Percentiles rank a stretch among this genome's conserved stretches.
Conservation (phyloP, 2,113 vertebrate species). For the Myotis davidii region DNA sequence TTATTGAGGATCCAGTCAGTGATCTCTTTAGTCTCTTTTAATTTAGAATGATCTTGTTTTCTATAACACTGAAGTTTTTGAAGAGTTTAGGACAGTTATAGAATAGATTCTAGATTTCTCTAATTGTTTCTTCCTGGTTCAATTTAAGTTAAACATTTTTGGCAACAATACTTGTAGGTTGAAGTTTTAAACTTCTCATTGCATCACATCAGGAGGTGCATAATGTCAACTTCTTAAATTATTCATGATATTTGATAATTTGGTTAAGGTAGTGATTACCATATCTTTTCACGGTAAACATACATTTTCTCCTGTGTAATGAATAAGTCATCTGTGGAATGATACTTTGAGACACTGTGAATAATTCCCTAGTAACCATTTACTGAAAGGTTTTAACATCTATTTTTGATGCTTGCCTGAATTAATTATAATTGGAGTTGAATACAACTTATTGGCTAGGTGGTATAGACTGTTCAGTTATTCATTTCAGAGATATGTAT, state of each 20-base stretch:
- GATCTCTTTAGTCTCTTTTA: conserved; percentile 17
- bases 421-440: not conserved
- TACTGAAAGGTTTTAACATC: conserved; percentile 4
- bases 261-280: not conserved
- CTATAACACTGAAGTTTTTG: not conserved
- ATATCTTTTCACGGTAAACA: not conserved
- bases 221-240: conserved; percentile 8
- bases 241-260: conserved; percentile 1
- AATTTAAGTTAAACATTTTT: conserved; percentile 27
- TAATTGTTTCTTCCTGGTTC: conserved; percentile 12
- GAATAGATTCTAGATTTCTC: conserved; percentile 25
- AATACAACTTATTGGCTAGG: not conserved
- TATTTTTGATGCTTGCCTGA: not conserved
- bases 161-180: not conserved
- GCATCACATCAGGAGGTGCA: not conserved
- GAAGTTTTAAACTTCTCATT: conserved; percentile 21
- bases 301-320: conserved; percentile 18
- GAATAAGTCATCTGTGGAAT: conserved; percentile 7
- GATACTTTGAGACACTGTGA: not conserved
- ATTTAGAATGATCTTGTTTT: not conserved
- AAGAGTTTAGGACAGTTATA: not conserved
- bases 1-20: not conserved
- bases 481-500: not conserved
- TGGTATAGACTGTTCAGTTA: not conserved
- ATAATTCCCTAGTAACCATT: not conserved